Conservation (phyloP, 2,888 invertebrate species). For the Trissonchulus latispiculum region DNA sequence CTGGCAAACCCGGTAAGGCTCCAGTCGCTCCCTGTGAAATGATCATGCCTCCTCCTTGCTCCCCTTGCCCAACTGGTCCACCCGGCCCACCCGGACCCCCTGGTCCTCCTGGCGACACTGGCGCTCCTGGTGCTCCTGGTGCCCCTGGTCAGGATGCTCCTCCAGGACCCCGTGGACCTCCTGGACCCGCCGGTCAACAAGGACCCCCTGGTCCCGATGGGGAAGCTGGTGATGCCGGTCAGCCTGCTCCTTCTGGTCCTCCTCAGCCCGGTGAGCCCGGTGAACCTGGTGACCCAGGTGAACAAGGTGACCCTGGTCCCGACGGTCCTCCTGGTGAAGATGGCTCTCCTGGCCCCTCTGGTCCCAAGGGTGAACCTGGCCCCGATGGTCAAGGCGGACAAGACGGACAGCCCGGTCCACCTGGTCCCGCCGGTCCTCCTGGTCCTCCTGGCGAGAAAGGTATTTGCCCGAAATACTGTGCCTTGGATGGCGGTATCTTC, state of each 20-base stretch:
- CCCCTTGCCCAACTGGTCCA: neutral
- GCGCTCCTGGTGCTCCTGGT: neutral
- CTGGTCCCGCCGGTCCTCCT: neutral
- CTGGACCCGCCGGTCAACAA: neutral
- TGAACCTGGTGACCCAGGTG: neutral
- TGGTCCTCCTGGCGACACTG: neutral
- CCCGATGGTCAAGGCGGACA: neutral
- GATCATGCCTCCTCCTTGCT: neutral
- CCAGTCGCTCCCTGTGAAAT: neutral
- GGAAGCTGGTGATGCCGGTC: neutral
- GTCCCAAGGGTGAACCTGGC: neutral
- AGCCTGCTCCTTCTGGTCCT: neutral
- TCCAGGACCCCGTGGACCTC: neutral
- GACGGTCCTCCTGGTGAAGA: neutral
- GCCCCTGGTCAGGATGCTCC: neutral
- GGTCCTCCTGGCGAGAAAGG: neutral
- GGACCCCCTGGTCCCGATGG: neutral
- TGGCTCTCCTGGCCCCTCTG: neutral
- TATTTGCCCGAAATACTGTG: constrained; percentile 2
- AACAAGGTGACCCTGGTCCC: neutral
- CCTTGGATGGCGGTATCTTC: constrained; percentile 17
- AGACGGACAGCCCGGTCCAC: neutral
- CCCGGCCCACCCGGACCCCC: neutral
- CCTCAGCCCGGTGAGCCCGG: neutral
- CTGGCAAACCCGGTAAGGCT: neutral